Evolutionary conservation across 2,113 vertebrate species (phyloP).

Genomic region (Prochilodus magdalenae): DNA sequence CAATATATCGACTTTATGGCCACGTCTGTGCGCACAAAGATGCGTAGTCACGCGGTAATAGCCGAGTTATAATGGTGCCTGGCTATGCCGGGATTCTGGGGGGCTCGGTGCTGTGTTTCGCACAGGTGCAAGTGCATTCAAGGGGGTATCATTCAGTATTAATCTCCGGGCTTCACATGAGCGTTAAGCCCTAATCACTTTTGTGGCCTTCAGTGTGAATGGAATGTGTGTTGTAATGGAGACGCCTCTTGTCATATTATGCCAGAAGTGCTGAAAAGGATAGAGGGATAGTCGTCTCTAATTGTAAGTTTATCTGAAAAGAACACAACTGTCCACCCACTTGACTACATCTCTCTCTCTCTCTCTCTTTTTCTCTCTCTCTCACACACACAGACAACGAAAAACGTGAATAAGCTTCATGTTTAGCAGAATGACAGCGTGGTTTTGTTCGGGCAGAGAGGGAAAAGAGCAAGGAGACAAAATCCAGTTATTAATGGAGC

Average conservation of each 20-base stretch:
- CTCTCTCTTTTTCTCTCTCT: background rate
- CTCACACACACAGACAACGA: constrained; percentile 27
- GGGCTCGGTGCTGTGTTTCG: constrained; percentile 30
- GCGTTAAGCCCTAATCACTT: constrained; percentile 41
- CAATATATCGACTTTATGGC: background rate
- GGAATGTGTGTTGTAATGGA: constrained; percentile 39
- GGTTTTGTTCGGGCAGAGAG: constrained; percentile 88
- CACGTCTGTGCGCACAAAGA: constrained; percentile 7
- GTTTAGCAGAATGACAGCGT: constrained; percentile 84
- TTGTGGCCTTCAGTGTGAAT: constrained; percentile 23
- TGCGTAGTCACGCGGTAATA: constrained; percentile 39
- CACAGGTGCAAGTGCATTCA: constrained; percentile 34
- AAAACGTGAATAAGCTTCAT: constrained; percentile 65
- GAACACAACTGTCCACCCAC: constrained; percentile 54
- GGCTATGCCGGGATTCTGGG: constrained; percentile 27
- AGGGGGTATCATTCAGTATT: constrained; percentile 25
- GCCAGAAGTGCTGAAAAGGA: constrained; percentile 41
- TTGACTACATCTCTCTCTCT: constrained; percentile 35
- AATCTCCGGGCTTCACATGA: constrained; percentile 40
- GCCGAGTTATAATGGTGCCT: constrained; percentile 22
- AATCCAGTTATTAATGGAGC: background rate
- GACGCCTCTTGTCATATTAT: constrained; percentile 45
- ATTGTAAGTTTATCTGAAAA: constrained; percentile 50
- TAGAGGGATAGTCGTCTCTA: constrained; percentile 38
- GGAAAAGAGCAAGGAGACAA: constrained; percentile 85